Conservation (phyloP, 92 coral and sea anemone species). For the Chrysogorgia sp. region DNA sequence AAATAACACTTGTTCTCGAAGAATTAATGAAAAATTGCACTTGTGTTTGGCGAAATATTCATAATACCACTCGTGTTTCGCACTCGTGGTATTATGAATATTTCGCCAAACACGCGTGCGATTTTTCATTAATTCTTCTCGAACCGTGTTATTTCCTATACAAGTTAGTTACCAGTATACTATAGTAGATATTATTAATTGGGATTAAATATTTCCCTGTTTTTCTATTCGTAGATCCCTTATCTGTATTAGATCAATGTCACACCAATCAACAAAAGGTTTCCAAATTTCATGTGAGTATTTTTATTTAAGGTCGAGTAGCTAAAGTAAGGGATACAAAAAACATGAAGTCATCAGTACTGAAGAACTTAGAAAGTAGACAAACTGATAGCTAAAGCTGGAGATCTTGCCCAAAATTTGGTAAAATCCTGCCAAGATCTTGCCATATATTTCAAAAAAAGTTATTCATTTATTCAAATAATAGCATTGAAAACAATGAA, state of each 20-base stretch:
- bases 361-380: neutral
- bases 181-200: too few species aligned
- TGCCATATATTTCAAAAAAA: neutral
- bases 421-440: neutral
- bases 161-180: too few species aligned
- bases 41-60: too few species aligned
- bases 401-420: neutral
- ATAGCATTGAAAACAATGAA: neutral
- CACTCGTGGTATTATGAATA: too few species aligned
- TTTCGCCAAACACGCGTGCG: too few species aligned
- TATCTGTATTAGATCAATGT: slow-evolving; percentile 87
- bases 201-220: too few species aligned
- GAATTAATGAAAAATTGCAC: too few species aligned
- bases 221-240: slow-evolving; percentile 64
- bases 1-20: too few species aligned
- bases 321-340: too few species aligned
- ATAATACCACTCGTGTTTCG: too few species aligned
- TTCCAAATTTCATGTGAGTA: slow-evolving; percentile 81
- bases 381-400: neutral
- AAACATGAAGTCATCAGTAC: neutral
- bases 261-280: slow-evolving; percentile 90
- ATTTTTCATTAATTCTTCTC: too few species aligned
- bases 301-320: neutral
- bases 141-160: too few species aligned
- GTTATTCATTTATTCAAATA: neutral